Percentiles rank a stretch among this genome's conserved stretches.
phyloP scores from a whole-genome alignment of 2,113 vertebrate species.

The Fulica atra region DNA sequence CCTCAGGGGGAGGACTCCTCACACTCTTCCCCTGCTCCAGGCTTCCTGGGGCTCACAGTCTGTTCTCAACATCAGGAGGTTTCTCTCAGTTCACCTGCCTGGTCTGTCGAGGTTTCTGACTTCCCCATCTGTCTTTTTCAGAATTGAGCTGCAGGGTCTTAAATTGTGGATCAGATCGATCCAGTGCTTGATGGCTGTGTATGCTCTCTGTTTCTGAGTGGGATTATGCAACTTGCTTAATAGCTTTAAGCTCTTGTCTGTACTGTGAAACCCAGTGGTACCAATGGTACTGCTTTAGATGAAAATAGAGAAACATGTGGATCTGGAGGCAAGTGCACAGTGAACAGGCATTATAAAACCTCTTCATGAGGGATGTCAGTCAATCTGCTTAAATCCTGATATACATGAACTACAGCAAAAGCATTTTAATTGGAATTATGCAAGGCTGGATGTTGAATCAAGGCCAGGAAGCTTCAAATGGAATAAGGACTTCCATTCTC shows the following conservation, averaged over 20 bases:
- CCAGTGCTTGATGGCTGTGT: neutral
- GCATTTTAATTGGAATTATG: neutral
- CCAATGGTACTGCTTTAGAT: neutral
- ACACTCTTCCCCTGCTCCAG: no score
- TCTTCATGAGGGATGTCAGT: neutral
- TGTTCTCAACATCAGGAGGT: neutral
- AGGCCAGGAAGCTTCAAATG: neutral
- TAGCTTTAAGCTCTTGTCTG: neutral
- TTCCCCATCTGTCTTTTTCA: neutral
- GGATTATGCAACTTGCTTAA: neutral
- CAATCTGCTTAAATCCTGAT: neutral
- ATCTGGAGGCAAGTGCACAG: neutral
- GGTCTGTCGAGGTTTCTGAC: neutral
- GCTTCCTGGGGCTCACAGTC: no score
- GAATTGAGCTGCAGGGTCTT: neutral
- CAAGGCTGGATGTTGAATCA: neutral
- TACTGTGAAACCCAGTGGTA: neutral
- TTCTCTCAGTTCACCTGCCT: neutral
- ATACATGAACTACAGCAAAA: neutral
- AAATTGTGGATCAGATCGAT: neutral
- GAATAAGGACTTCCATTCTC: neutral
- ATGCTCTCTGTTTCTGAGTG: neutral
- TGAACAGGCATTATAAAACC: neutral
- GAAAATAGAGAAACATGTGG: neutral
- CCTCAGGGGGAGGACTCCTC: no score